Percentiles rank a stretch among this genome's conserved stretches.
Evolutionary conservation across 2,888 invertebrate species (phyloP).

Genomic region (Cerastoderma edule): DNA sequence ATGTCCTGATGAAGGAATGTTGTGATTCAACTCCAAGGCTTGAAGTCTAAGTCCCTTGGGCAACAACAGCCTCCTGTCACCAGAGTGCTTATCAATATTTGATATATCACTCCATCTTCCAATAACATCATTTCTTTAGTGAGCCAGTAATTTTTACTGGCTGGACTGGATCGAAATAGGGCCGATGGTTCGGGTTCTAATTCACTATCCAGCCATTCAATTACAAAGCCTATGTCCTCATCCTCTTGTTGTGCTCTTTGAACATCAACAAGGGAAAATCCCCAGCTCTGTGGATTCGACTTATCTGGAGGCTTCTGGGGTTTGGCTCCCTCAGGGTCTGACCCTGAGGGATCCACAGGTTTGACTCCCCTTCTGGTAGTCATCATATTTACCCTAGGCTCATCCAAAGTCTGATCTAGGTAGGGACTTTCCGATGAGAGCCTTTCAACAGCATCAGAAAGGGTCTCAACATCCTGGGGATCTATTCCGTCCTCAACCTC

Average conservation of each 20-base stretch:
- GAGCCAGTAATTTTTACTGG: constrained; percentile 20
- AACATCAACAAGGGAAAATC: background rate
- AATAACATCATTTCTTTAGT: background rate
- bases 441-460: too few relatives aligned
- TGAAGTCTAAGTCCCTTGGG: constrained; percentile 13
- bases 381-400: background rate
- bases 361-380: too few relatives aligned
- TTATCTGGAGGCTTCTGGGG: background rate
- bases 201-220: background rate
- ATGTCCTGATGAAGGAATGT: constrained; percentile 42
- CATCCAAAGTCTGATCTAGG: background rate
- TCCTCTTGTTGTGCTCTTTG: background rate
- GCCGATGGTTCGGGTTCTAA: background rate
- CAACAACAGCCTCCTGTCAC: background rate
- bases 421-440: too few relatives aligned
- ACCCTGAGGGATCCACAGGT: too few relatives aligned
- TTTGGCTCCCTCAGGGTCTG: background rate
- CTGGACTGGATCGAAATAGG: background rate
- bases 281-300: background rate
- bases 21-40: constrained; percentile 17
- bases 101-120: background rate
- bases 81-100: background rate
- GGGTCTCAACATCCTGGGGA: too few relatives aligned
- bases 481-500: background rate
- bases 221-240: background rate